phyloP scores from a whole-genome alignment of 2,888 invertebrate genomes.

The Sepiola atlantica region DNA sequence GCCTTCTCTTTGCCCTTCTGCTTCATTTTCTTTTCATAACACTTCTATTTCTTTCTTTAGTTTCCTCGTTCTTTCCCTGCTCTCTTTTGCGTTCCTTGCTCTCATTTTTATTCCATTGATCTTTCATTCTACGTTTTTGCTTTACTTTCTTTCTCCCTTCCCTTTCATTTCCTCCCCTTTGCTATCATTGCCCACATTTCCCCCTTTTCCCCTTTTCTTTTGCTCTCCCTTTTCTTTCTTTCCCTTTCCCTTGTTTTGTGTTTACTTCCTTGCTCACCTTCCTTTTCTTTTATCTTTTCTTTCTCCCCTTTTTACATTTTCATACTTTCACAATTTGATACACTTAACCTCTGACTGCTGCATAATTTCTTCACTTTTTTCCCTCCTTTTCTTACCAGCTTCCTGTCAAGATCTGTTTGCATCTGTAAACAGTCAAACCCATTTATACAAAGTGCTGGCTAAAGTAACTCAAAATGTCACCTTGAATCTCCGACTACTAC shows the following conservation, averaged over 20 bases:
- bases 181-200: not conserved
- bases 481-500: not conserved
- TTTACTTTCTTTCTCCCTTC: not conserved
- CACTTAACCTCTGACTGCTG: constrained; percentile 2
- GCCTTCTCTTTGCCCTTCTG: too few species aligned
- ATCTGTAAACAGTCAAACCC: constrained; percentile 21
- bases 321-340: not conserved
- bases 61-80: too few species aligned
- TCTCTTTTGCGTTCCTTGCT: not conserved
- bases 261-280: not conserved
- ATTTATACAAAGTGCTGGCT: not conserved
- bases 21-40: not conserved
- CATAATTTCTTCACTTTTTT: not conserved
- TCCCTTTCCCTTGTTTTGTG: not conserved
- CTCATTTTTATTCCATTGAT: not conserved
- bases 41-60: not conserved
- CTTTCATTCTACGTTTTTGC: not conserved
- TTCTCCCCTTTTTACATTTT: not conserved
- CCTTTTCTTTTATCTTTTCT: not conserved
- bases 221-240: not conserved
- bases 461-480: constrained; percentile 23
- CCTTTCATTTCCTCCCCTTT: not conserved
- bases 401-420: constrained; percentile 14
- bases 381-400: not conserved
- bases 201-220: not conserved